Base-by-base conservation (phyloP, 2,888 invertebrate genomes). In the Onthophagus sagittarius region DNA sequence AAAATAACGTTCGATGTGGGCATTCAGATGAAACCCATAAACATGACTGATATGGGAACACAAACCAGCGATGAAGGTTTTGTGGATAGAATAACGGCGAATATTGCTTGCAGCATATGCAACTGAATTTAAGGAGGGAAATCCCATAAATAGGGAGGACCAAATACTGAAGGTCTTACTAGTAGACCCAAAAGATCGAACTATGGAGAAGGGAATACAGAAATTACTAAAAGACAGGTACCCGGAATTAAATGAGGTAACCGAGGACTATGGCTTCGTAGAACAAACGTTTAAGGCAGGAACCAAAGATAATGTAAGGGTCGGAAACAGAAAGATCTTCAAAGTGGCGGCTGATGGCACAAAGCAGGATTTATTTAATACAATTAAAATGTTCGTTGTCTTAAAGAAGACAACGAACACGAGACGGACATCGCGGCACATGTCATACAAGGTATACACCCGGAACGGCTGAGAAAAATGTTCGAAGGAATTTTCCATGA, bases 151-250 rank as follows among this genome's bases (percentile, higher is more conserved):
- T 9, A 33, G 69, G 0, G 65, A 71, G n/a, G 53, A 72, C 13
- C 2, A 2, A 4, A 39, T 14, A 7, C 71, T 73, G 4, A 72
- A 75, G 31, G 75, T 74, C 0, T 71, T 75, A 0, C 3, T 75
- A 0, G 71, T 73, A 9, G 75, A 74, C 14, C 67, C 72, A 6
- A 39, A 71, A 0, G 76, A 75, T 39, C 62, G 14, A 9, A 63
- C 69, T 0, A 72, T 76, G 75, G 62, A 69, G 0, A 39, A 11
- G 0, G 71, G 74, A 23, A 73, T 75, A 0, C 74, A 76, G 62
- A 75, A 15, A 23, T 5, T 74, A 5, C 75, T 62, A 32, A 73
- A 31, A 15, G 74, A 74, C 0, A 73, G 72, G 14, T 75, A 70
- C 62, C 71, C 76, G 0, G 72, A 75, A 15, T 67, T 76, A 3